phyloP scores from a whole-genome alignment of 2,888 invertebrate species.

The Netelia fuscicornis region DNA sequence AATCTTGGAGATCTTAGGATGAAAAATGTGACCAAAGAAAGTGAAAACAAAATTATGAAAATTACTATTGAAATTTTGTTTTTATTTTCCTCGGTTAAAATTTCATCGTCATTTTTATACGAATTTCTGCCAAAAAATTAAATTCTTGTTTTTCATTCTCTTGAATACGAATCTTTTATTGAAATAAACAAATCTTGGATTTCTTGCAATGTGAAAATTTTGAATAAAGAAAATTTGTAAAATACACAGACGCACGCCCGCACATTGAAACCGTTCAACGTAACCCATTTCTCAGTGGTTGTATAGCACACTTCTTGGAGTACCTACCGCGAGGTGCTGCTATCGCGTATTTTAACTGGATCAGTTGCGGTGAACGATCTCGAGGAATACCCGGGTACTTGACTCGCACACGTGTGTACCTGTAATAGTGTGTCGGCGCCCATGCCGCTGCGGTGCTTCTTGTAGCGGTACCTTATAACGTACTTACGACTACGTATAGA shows the following conservation, averaged over 20 bases:
- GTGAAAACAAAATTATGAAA: too few species aligned
- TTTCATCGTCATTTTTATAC: too few species aligned
- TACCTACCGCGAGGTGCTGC: constrained; percentile 29
- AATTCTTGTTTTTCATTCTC: too few species aligned
- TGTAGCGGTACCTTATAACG: constrained; percentile 41
- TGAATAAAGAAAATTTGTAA: background rate
- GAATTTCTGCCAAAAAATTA: too few species aligned
- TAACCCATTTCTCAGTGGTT: constrained; percentile 39
- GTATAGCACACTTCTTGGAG: constrained; percentile 25
- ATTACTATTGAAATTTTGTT: too few species aligned
- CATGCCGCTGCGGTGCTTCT: constrained; percentile 33
- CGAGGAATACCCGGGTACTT: constrained; percentile 61
- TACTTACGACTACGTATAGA: background rate
- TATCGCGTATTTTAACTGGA: constrained; percentile 64
- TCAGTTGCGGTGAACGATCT: constrained; percentile 66
- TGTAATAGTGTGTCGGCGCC: background rate
- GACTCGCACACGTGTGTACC: constrained; percentile 58
- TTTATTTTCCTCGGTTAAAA: too few species aligned
- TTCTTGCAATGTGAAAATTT: too few species aligned
- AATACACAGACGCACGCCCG: background rate
- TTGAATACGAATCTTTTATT: too few species aligned
- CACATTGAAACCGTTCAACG: constrained; percentile 34
- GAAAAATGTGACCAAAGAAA: too few species aligned
- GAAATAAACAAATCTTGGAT: too few species aligned
- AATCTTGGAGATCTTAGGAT: too few species aligned